Evolutionary conservation across 2,888 invertebrate species (phyloP).

Genomic region (Pseudoips prasinana): DNA sequence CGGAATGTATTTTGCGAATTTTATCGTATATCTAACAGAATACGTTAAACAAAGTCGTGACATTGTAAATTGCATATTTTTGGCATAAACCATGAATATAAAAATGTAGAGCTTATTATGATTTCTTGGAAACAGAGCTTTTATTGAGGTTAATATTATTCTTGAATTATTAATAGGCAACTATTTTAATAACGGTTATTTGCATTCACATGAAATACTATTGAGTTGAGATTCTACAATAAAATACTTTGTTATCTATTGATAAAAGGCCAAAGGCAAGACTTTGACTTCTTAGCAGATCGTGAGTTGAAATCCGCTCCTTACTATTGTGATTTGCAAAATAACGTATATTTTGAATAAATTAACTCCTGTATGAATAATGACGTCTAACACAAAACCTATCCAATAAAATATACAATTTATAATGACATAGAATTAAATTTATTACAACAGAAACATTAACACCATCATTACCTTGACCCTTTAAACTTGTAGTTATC

Average conservation of each 20-base stretch:
- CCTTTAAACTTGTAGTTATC: too few relatives aligned
- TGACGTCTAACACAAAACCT: too few relatives aligned
- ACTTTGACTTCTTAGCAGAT: conserved; percentile 21
- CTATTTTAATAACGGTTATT: too few relatives aligned
- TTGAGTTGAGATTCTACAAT: neutral
- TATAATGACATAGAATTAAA: too few relatives aligned
- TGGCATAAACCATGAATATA: conserved; percentile 10
- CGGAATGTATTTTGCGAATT: conserved; percentile 17
- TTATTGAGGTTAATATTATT: neutral
- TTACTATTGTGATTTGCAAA: conserved; percentile 20
- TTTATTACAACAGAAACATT: too few relatives aligned
- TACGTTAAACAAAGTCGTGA: conserved; percentile 18
- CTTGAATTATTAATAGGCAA: neutral
- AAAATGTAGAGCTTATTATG: conserved; percentile 10
- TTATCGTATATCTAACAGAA: conserved; percentile 19
- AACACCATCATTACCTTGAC: too few relatives aligned
- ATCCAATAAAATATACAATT: too few relatives aligned
- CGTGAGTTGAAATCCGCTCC: conserved; percentile 24
- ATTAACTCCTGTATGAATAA: neutral
- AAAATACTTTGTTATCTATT: too few relatives aligned
- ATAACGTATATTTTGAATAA: neutral
- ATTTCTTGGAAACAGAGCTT: conserved; percentile 13
- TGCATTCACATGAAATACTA: neutral
- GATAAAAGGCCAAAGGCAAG: conserved; percentile 26
- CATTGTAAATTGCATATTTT: conserved; percentile 9